Evolutionary conservation across 2,888 invertebrate species (phyloP).

Genomic region (Pandemis heparana): DNA sequence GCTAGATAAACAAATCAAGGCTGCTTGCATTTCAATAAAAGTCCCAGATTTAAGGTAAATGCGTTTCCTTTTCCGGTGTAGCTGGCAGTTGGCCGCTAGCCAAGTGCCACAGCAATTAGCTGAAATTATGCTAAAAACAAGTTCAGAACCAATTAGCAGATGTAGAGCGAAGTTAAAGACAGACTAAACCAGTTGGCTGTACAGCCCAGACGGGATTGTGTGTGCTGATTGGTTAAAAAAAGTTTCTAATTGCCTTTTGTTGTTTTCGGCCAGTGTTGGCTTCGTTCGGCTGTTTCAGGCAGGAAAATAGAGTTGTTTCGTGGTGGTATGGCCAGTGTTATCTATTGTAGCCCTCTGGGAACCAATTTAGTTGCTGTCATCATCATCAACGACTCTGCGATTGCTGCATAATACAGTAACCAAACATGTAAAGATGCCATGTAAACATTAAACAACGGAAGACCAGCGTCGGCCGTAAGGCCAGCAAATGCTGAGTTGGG

Average conservation of each 20-base stretch:
- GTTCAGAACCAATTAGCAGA: conserved; percentile 81
- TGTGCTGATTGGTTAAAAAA: conserved; percentile 53
- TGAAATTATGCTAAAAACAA: conserved; percentile 83
- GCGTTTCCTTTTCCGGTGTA: conserved; percentile 58
- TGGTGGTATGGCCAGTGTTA: background rate
- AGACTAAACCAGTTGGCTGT: conserved; percentile 67
- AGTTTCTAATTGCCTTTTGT: conserved; percentile 32
- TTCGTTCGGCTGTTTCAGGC: background rate
- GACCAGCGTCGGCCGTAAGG: too few relatives aligned
- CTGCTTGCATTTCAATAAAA: conserved; percentile 53
- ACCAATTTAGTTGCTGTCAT: background rate
- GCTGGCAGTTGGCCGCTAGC: conserved; percentile 69
- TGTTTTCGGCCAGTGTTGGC: conserved; percentile 20
- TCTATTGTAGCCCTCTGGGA: background rate
- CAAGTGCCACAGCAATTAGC: conserved; percentile 80
- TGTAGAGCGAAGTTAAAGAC: conserved; percentile 74
- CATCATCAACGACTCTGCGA: too few relatives aligned
- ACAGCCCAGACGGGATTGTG: conserved; percentile 55
- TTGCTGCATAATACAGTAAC: too few relatives aligned
- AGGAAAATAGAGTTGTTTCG: conserved; percentile 3
- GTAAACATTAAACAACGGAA: too few relatives aligned
- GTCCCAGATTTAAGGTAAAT: conserved; percentile 66
- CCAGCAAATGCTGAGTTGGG: too few relatives aligned
- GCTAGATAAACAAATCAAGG: conserved; percentile 55
- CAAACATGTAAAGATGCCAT: too few relatives aligned